phyloP scores from a whole-genome alignment of 2,797 vertebrate genomes.

The Microchirus variegatus region DNA sequence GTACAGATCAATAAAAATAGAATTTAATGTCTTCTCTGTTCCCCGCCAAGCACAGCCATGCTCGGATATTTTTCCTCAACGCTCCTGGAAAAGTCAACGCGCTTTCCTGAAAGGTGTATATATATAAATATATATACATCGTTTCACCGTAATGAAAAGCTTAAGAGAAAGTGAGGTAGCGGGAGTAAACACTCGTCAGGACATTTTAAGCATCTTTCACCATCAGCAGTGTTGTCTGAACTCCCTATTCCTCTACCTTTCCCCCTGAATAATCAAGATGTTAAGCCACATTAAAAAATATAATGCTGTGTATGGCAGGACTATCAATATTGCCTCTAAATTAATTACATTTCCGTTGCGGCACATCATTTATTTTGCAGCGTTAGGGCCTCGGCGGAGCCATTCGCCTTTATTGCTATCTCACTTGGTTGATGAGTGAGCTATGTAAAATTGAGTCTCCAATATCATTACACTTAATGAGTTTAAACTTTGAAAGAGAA shows the following conservation, averaged over 20 bases:
- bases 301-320: conserved; percentile 95
- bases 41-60: conserved; percentile 26
- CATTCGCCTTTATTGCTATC: conserved; percentile 98
- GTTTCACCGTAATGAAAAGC: conserved; percentile 79
- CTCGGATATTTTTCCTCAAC: conserved; percentile 44
- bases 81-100: conserved; percentile 57
- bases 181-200: conserved; percentile 76
- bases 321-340: conserved; percentile 99
- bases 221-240: conserved; percentile 68
- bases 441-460: conserved; percentile 95
- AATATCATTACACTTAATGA: conserved; percentile 97
- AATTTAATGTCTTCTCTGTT: conserved; percentile 27
- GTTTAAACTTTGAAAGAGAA: conserved; percentile 89
- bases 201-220: conserved; percentile 77
- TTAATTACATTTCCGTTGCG: conserved; percentile 99
- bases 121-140: no score
- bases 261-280: conserved; percentile 90
- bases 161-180: conserved; percentile 78
- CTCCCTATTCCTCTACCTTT: conserved; percentile 60
- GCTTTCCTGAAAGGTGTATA: conserved; percentile 71
- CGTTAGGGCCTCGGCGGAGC: conserved; percentile 95
- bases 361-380: conserved; percentile 98
- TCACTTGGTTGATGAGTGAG: conserved; percentile 96
- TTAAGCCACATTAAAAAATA: conserved; percentile 98
- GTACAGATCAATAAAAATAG: conserved; percentile 39